These are phyloP conservation scores for Psilopsiagon aurifrons DNA, from an alignment of 2,113 vertebrate genomes.

Conservation along the genomic window DNA sequence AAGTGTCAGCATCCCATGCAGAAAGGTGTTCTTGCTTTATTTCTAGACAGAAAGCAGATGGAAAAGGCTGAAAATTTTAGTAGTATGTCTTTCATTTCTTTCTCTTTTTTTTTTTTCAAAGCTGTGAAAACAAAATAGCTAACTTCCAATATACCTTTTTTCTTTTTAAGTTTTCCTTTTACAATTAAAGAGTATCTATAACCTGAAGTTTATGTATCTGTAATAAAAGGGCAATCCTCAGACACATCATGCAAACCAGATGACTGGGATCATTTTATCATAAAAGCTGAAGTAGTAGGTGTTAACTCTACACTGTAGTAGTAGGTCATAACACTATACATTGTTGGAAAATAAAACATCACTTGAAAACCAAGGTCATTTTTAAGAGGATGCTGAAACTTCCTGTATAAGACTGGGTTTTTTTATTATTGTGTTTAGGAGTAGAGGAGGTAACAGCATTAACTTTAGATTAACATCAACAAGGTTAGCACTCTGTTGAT, in stretches of 20 bases:
- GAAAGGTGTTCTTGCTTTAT: background rate
- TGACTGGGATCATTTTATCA: background rate
- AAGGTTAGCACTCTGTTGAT: background rate
- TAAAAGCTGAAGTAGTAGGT: background rate
- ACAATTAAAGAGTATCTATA: background rate
- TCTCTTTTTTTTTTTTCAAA: background rate
- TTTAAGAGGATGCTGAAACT: background rate
- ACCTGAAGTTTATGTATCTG: background rate
- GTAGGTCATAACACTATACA: background rate
- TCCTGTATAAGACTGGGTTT: background rate
- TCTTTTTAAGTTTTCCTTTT: background rate
- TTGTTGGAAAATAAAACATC: background rate
- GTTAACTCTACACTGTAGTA: background rate
- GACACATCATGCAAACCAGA: background rate
- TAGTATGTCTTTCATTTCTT: background rate
- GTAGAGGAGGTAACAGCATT: background rate
- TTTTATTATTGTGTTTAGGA: background rate
- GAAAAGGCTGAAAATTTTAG: background rate
- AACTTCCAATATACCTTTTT: background rate
- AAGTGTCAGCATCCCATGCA: background rate
- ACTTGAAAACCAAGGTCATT: background rate
- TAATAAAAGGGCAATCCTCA: background rate
- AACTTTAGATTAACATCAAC: background rate
- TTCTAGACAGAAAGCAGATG: background rate
- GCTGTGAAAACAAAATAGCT: background rate